Conservation (phyloP, 2,113 vertebrate species). For the Rhinoderma darwinii region DNA sequence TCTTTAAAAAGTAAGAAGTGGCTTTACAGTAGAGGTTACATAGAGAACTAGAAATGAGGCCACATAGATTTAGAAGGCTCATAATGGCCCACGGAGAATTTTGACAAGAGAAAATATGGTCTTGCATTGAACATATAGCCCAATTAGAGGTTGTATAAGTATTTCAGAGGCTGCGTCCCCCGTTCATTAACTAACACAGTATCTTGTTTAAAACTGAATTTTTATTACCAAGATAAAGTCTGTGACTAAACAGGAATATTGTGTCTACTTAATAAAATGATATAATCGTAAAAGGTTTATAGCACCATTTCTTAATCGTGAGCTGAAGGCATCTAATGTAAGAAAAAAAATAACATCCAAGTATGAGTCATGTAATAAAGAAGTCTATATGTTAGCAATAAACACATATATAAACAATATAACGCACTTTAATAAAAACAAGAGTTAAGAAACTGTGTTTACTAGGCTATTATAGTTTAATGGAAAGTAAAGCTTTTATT, state of each 20-base stretch:
- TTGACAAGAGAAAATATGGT: conserved; percentile 23
- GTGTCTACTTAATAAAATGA: conserved; percentile 28
- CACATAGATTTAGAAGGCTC: conserved; percentile 27
- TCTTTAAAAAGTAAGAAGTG: neutral
- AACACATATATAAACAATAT: neutral
- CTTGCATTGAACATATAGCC: conserved; percentile 11
- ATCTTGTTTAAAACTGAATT: neutral
- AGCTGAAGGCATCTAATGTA: neutral
- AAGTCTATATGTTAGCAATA: neutral
- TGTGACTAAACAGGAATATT: neutral
- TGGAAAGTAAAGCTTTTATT: neutral
- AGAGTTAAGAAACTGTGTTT: neutral
- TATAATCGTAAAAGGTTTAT: conserved; percentile 22
- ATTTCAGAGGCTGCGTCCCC: neutral
- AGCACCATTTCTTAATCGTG: neutral
- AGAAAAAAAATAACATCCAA: neutral
- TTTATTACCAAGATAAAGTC: conserved; percentile 31
- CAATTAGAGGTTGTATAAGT: conserved; percentile 26
- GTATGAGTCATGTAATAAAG: neutral
- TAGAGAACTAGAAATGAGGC: conserved; percentile 36
- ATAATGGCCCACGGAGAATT: conserved; percentile 20
- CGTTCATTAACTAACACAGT: conserved; percentile 19
- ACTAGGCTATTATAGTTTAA: neutral
- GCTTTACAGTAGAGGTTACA: conserved; percentile 12
- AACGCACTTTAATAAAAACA: neutral